Evolutionary conservation across 2,888 invertebrate species (phyloP), one percentile per base, ranked within the genome.

Genomic region (Boloria selene): DNA sequence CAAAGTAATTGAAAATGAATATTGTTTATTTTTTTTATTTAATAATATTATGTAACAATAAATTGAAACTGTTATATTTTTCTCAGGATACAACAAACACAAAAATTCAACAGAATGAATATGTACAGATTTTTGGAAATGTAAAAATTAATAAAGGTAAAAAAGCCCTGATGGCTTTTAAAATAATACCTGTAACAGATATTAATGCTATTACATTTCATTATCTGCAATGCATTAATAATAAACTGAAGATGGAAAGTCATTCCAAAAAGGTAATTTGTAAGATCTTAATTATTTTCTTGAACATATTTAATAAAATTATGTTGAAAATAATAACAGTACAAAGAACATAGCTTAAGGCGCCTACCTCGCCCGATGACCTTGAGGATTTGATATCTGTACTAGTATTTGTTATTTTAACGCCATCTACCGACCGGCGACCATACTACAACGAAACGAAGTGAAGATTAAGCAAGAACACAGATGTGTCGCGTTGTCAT

Each of bases 121-220:
- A 90, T 68, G 81, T 93, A 58, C 89, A 93, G 76, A 78, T 93
- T 26, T 92, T 82, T 83, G 93, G 93, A 10, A 93, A 90, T 78
- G 85, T 93, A 0, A 93, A 92, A 78, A 85, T 88, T 22, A 93
- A 90, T 67, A 90, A 89, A 74, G 93, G 92, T 1, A 92, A 88
- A 66, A 93, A 92, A 79, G 87, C 92, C 1, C 66, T 93, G 6
- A 90, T 92, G 87, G 88, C 87, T 58, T 93, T 92, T 70, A 93
- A 92, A 82, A 90, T 93, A 70, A 84, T 83, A 72, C 91, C 89
- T 14, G 72, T 93, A 49, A 87, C 83, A 50, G 91, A 93, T 83
- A 79, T 87, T 1, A 93, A 93, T 79, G 86, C 84, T 14, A 90
- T 93, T n/a, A 92, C 90, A 78, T 92, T 88, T 77, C 93, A 93